Base-by-base conservation (phyloP, 1,140 invertebrate species). In the Luehdorfia chinensis region DNA sequence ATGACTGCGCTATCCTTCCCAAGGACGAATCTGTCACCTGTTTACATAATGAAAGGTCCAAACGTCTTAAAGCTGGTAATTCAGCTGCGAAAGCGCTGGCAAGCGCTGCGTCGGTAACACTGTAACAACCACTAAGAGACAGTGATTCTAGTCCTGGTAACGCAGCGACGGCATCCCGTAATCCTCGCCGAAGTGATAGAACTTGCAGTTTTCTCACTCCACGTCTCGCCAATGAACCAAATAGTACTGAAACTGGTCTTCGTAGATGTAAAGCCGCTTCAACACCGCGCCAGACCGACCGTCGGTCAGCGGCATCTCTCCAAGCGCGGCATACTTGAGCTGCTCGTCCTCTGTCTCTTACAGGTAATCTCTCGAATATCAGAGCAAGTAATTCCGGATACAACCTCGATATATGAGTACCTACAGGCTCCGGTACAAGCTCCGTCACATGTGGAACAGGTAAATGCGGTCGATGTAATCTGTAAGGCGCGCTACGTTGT, bases 11-110 rank as follows among this genome's bases (percentile, higher is more conserved):
- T 71, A 98, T 97, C 60, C 92, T 89, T 4, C 92, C 91, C 2
- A 98, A 87, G 15, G 94, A 94, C 0, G 91, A 91, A 79, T 98
- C 96, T 0, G 95, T 96, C 11, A 98, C 92, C 87, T 97, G 96
- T 84, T 98, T 98, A 87, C 97, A 98, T 32, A 98, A 88, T 2
- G 95, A 96, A 6, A 98, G 88, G 75, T 98, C 95, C 21, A 98
- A 88, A 46, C 92, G 89, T 32, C 92, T 94, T 1, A 98, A 87
- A 8, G 91, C 90, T 15, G 92, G 90, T 43, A 93, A 84, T 47
- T 95, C 93, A 6, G 91, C 87, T 19, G 90, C 88, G 63, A 98
- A 93, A 0, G 95, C 96, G 58, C 94, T 93, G 4, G 91, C 91
- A 23, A 98, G 84, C n/a, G 94, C 94, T 4, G 89, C 78, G 69